A percentile compares a stretch with the other conserved stretches of the same genome.
These are phyloP conservation scores for Lycia hirtaria DNA, from an alignment of 2,888 invertebrate species.

Conservation along the genomic window DNA sequence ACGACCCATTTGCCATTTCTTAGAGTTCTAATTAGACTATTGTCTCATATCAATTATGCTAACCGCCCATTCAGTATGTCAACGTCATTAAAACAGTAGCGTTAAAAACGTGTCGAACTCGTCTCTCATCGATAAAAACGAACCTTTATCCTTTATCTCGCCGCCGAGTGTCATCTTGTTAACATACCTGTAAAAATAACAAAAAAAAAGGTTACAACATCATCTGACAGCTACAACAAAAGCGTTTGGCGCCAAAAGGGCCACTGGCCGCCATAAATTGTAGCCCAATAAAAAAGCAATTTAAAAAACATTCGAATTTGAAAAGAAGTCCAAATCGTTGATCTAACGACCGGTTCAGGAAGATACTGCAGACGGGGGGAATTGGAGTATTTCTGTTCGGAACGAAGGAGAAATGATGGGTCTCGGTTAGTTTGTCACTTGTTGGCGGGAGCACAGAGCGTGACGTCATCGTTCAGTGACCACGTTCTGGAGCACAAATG, in stretches of 20 bases:
- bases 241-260: slow-evolving; percentile 71
- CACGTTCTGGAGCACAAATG: slow-evolving; percentile 71
- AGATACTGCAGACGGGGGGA: slow-evolving; percentile 43
- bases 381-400: slow-evolving; percentile 42
- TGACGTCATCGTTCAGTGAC: slow-evolving; percentile 81
- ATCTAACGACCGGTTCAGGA: slow-evolving; percentile 48
- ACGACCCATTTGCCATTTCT: too few species aligned
- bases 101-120: slow-evolving; percentile 14
- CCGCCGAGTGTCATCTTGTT: slow-evolving; percentile 41
- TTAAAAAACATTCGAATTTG: slow-evolving; percentile 77
- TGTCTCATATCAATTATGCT: not conserved
- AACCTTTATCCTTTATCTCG: slow-evolving; percentile 34
- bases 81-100: not conserved
- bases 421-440: slow-evolving; percentile 48
- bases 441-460: slow-evolving; percentile 61
- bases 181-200: slow-evolving; percentile 44
- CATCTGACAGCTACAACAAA: slow-evolving; percentile 42
- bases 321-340: slow-evolving; percentile 61
- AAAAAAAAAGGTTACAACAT: slow-evolving; percentile 42
- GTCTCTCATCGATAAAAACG: slow-evolving; percentile 26
- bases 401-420: slow-evolving; percentile 47
- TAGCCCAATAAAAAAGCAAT: slow-evolving; percentile 83
- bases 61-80: not conserved
- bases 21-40: not conserved
- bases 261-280: slow-evolving; percentile 73